A percentile compares a stretch with the other conserved stretches of the same genome.
These are phyloP conservation scores for Forficula auricularia DNA, from an alignment of 1,140 invertebrate species.

Conservation along the genomic window DNA sequence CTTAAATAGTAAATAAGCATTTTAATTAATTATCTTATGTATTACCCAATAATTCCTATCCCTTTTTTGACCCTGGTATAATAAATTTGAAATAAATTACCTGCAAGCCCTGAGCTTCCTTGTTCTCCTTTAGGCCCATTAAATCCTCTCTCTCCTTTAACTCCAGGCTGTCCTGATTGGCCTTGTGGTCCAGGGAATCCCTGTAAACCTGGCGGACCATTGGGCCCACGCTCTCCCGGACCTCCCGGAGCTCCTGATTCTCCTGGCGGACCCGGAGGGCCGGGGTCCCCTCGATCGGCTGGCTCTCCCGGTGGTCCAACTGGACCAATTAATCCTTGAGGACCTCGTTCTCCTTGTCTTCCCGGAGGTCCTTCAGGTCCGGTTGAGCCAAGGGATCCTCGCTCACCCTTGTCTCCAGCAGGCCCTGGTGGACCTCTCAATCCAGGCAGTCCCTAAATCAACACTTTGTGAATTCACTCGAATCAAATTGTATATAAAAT, in stretches of 20 bases:
- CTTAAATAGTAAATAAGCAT: too few species aligned
- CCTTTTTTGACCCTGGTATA: too few species aligned
- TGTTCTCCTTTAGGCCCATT: constrained; percentile 50
- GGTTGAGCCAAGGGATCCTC: constrained; percentile 36
- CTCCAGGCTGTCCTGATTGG: constrained; percentile 43
- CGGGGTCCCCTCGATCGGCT: constrained; percentile 54
- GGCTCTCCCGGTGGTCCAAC: constrained; percentile 55
- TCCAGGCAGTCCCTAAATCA: constrained; percentile 50
- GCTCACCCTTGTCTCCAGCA: constrained; percentile 52
- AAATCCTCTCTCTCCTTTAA: constrained; percentile 54
- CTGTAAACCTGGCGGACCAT: constrained; percentile 36
- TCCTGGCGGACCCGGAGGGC: constrained; percentile 48
- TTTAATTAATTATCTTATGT: too few species aligned
- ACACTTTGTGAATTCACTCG: background rate
- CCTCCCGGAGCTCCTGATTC: constrained; percentile 51
- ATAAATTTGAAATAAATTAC: too few species aligned
- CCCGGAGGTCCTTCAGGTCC: constrained; percentile 48
- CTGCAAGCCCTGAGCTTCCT: constrained; percentile 43
- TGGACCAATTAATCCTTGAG: constrained; percentile 45
- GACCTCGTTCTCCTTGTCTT: constrained; percentile 48
- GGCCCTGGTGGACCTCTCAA: constrained; percentile 41
- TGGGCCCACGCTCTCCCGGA: constrained; percentile 43
- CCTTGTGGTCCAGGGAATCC: constrained; percentile 49
- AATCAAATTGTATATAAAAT: constrained; percentile 1
- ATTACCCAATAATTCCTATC: too few species aligned